Percentiles rank a stretch among this genome's conserved stretches.
These are phyloP conservation scores for Noctua janthina DNA, from an alignment of 2,888 invertebrate genomes.

Conservation along the genomic window DNA sequence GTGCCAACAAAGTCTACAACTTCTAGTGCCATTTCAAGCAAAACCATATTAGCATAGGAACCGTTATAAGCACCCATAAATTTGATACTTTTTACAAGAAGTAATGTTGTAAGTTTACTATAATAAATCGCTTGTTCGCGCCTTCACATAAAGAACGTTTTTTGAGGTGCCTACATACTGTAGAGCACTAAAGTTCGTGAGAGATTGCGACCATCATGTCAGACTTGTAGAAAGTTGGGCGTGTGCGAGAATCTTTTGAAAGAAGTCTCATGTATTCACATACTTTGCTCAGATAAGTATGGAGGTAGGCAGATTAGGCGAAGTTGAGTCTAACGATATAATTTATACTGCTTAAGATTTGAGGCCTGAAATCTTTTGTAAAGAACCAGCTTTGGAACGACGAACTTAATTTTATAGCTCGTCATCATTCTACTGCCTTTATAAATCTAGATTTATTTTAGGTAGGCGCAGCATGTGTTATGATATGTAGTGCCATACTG, in stretches of 20 bases:
- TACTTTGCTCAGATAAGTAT: slow-evolving; percentile 19
- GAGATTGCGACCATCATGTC: slow-evolving; percentile 45
- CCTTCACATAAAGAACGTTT: slow-evolving; percentile 43
- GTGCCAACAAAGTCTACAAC: neutral
- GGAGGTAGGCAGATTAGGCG: slow-evolving; percentile 14
- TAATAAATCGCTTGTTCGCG: slow-evolving; percentile 51
- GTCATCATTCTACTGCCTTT: neutral
- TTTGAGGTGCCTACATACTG: slow-evolving; percentile 31
- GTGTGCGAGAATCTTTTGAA: slow-evolving; percentile 38
- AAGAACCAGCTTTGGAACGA: neutral
- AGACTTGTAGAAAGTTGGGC: slow-evolving; percentile 36
- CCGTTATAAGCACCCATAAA: slow-evolving; percentile 29
- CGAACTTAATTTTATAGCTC: slow-evolving; percentile 1
- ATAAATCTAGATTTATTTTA: neutral
- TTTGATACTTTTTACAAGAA: slow-evolving; percentile 37
- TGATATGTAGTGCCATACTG: neutral
- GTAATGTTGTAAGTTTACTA: slow-evolving; percentile 53
- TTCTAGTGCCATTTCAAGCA: neutral
- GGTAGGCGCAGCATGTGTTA: neutral
- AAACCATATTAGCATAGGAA: neutral
- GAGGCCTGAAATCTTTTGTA: neutral
- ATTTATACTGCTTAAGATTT: slow-evolving; percentile 14
- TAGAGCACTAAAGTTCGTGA: slow-evolving; percentile 54
- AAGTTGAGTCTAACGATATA: slow-evolving; percentile 10
- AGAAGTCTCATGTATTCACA: slow-evolving; percentile 24